Evolutionary conservation across 2,113 vertebrate genomes (phyloP).

Genomic region (Sceloporus tristichus): DNA sequence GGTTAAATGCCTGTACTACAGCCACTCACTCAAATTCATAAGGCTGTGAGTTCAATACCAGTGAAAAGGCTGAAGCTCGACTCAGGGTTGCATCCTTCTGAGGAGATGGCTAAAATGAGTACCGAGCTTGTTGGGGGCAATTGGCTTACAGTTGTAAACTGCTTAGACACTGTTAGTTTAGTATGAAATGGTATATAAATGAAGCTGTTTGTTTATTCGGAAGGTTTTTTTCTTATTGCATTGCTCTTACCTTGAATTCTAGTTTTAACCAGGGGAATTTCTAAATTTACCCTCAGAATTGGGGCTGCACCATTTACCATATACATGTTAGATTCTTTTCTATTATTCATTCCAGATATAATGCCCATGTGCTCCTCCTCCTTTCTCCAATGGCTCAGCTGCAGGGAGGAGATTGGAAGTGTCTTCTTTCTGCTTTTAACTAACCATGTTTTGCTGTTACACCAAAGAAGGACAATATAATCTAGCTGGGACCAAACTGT

Average conservation of each 20-base stretch:
- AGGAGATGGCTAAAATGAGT: too few relatives aligned
- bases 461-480: neutral
- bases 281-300: neutral
- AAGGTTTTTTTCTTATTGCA: neutral
- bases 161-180: too few relatives aligned
- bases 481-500: neutral
- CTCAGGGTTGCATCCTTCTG: too few relatives aligned
- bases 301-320: neutral
- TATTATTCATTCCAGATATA: neutral
- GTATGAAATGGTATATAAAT: too few relatives aligned
- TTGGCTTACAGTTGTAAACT: too few relatives aligned
- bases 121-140: too few relatives aligned
- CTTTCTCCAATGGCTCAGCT: neutral
- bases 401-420: neutral
- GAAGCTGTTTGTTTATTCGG: too few relatives aligned
- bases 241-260: neutral
- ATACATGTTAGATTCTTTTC: neutral
- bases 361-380: neutral
- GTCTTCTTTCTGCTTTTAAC: too few relatives aligned
- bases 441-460: neutral
- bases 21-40: too few relatives aligned
- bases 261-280: neutral
- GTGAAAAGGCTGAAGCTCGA: too few relatives aligned
- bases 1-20: too few relatives aligned
- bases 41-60: too few relatives aligned